A percentile compares a stretch with the other conserved stretches of the same genome.
Evolutionary conservation across 2,113 vertebrate species (phyloP).

Genomic region (Hyla sarda): DNA sequence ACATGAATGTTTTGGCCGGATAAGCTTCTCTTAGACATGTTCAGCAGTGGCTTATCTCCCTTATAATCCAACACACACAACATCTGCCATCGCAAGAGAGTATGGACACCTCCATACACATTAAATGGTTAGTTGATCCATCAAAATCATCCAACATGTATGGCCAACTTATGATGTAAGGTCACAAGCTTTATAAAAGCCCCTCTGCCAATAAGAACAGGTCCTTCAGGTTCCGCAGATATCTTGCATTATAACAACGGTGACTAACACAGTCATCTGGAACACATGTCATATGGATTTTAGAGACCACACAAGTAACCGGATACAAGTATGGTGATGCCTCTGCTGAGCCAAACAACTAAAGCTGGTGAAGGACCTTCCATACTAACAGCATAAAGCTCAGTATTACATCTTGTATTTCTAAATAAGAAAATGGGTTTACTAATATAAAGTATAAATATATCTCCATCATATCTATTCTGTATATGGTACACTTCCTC

Average conservation of each 20-base stretch:
- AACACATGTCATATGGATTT: background rate
- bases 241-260: background rate
- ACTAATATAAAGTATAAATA: slow-evolving; percentile 15
- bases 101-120: too few species aligned
- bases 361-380: slow-evolving; percentile 4
- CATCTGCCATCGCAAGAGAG: too few species aligned
- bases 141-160: too few species aligned
- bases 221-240: background rate
- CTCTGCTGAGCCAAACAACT: background rate
- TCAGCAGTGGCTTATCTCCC: too few species aligned
- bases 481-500: background rate
- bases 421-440: background rate
- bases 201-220: background rate
- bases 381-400: slow-evolving; percentile 4
- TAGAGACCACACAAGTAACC: background rate
- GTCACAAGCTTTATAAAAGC: background rate
- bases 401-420: slow-evolving; percentile 1
- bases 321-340: background rate
- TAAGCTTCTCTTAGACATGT: too few species aligned
- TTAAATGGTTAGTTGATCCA: too few species aligned
- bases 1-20: too few species aligned
- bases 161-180: background rate
- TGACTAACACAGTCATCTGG: background rate
- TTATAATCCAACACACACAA: too few species aligned
- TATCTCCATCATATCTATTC: background rate